Percentiles rank a stretch among this genome's conserved stretches.
Evolutionary conservation across 53 echinoderm and acorn worm species (phyloP).

Genomic region (Glandiceps talaboti): DNA sequence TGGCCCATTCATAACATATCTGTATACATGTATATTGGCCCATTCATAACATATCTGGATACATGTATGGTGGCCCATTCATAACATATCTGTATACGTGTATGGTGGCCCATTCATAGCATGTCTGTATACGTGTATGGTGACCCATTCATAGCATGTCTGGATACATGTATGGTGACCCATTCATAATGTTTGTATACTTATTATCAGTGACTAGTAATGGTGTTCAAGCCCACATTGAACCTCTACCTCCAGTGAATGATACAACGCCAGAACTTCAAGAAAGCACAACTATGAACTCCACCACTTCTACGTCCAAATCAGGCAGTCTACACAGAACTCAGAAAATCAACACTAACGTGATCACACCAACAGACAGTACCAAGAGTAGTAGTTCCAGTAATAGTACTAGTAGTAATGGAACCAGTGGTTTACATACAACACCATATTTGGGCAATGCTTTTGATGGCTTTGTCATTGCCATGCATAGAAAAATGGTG

Average conservation of each 20-base stretch:
- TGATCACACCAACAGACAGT: not conserved
- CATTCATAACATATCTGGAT: too few species aligned
- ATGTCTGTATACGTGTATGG: too few species aligned
- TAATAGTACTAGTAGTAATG: slow-evolving; percentile 3
- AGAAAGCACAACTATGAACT: not conserved
- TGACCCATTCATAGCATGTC: too few species aligned
- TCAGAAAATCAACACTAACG: not conserved
- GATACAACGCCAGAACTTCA: not conserved
- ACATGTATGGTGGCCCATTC: too few species aligned
- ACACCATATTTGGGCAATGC: slow-evolving; percentile 14
- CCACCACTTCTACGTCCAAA: not conserved
- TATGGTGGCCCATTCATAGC: too few species aligned
- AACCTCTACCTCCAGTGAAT: not conserved
- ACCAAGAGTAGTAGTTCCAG: slow-evolving; percentile 48
- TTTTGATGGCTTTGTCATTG: slow-evolving; percentile 82
- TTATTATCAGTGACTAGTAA: not conserved
- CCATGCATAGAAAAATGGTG: slow-evolving; percentile 99
- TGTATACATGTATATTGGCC: too few species aligned
- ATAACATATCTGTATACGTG: too few species aligned
- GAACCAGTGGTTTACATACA: slow-evolving; percentile 8
- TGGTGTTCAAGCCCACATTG: not conserved
- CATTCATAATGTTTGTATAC: too few species aligned
- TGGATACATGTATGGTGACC: too few species aligned
- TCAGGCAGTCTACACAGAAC: not conserved
- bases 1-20: too few species aligned